A percentile compares a stretch with the other conserved stretches of the same genome.
These are phyloP conservation scores for Equus przewalskii DNA, from an alignment of 2,113 vertebrate genomes.

Conservation along the genomic window DNA sequence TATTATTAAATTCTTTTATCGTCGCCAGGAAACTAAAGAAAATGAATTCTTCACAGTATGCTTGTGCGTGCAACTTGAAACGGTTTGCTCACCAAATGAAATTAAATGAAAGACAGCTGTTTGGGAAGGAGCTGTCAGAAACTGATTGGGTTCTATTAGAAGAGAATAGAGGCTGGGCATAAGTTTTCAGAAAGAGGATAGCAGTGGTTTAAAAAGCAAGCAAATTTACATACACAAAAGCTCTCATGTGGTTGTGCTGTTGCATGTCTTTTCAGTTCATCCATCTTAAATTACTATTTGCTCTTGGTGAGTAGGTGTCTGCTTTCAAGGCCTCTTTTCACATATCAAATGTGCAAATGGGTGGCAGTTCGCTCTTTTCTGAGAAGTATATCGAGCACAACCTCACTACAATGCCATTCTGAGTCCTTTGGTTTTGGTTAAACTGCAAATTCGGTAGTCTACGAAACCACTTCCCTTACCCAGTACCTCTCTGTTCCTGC, in stretches of 20 bases:
- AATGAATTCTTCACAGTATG: slow-evolving; percentile 83
- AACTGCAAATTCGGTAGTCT: slow-evolving; percentile 60
- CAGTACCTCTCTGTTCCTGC: slow-evolving; percentile 17
- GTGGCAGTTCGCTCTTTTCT: slow-evolving; percentile 41
- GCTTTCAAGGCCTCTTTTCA: slow-evolving; percentile 73
- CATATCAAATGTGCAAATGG: slow-evolving; percentile 40
- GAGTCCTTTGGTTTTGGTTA: slow-evolving; percentile 73
- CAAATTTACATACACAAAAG: slow-evolving; percentile 62
- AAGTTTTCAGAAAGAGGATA: slow-evolving; percentile 79
- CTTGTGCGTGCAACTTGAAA: slow-evolving; percentile 81
- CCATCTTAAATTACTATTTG: slow-evolving; percentile 70
- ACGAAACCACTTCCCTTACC: slow-evolving; percentile 68
- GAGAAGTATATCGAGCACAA: slow-evolving; percentile 60
- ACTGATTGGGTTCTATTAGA: slow-evolving; percentile 74
- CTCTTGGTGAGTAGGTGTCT: slow-evolving; percentile 68
- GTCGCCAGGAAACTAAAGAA: slow-evolving; percentile 79
- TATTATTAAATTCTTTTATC: slow-evolving; percentile 82
- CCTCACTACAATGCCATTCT: slow-evolving; percentile 17
- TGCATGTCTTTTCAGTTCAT: slow-evolving; percentile 66
- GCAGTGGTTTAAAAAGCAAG: slow-evolving; percentile 71
- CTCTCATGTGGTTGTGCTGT: slow-evolving; percentile 53
- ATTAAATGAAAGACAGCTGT: slow-evolving; percentile 85
- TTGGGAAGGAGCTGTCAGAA: slow-evolving; percentile 81
- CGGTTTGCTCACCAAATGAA: slow-evolving; percentile 80
- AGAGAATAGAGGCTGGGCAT: slow-evolving; percentile 74